Evolutionary conservation across 2,113 vertebrate genomes (phyloP), one percentile per base, ranked within the genome.

Genomic region (Lipophrys pholis): DNA sequence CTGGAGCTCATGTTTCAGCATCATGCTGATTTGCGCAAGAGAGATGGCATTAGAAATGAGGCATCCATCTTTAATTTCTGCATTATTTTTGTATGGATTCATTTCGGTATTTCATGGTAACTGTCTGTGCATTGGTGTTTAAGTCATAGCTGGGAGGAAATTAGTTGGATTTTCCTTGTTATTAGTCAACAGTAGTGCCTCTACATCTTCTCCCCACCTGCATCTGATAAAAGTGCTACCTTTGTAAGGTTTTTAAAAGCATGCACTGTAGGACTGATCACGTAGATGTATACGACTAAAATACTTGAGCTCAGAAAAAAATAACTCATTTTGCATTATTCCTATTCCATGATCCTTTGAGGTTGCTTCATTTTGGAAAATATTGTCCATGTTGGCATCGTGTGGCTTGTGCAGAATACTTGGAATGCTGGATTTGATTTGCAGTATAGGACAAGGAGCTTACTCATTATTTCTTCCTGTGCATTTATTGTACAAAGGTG

Each of bases 201-300:
- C 30, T 17, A 39, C 52, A 70, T 64, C 63, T 66, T 38, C 54
- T 30, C 4, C 21, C 21, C 40, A 68, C 61, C 78, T 80, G 81
- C 73, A 71, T 48, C 66, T 46, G 38, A 57, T 42, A n/a, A 66
- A 30, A 30, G 35, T 16, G 61, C 63, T 11, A 11, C 55, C 36
- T 52, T 55, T 59, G 42, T 14, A 2, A 55, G 53, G 76, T 49
- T 76, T 63, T 76, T 73, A 75, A 73, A 85, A 81, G 63, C 70
- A 48, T 46, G 59, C 60, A 15, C 57, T 69, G 16, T 43, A 58
- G 36, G 51, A 56, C 57, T 17, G 53, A 51, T 69, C 48, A 9
- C 17, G 53, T 41, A 42, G 45, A 79, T 83, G 51, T 63, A 81
- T 67, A 67, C 45, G 10, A 63, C 58, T 50, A 15, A 66, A 59